phyloP scores from a whole-genome alignment of 2,113 vertebrate genomes.

The Sorex araneus region DNA sequence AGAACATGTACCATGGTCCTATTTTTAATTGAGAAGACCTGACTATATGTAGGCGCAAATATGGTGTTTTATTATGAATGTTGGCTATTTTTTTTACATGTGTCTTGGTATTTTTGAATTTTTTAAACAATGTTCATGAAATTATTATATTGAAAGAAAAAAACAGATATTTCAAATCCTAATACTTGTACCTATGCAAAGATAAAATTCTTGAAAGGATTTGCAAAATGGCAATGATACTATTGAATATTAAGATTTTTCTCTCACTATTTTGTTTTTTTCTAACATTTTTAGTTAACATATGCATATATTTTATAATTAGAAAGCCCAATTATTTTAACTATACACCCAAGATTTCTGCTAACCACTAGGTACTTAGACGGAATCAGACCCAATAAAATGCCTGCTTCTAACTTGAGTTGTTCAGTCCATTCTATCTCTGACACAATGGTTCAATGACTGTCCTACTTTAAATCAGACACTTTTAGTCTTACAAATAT shows the following conservation, averaged over 20 bases:
- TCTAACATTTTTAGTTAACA: background rate
- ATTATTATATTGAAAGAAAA: background rate
- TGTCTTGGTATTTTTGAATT: slow-evolving; percentile 34
- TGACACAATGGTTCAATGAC: background rate
- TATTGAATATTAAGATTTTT: slow-evolving; percentile 21
- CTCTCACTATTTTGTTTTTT: background rate
- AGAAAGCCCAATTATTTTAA: slow-evolving; percentile 47
- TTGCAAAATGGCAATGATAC: background rate
- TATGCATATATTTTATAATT: slow-evolving; percentile 15
- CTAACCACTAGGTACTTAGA: background rate
- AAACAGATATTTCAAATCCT: slow-evolving; percentile 24
- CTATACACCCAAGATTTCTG: slow-evolving; percentile 1
- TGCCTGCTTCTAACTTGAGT: background rate
- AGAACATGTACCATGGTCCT: background rate
- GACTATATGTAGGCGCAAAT: background rate
- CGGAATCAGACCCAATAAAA: background rate
- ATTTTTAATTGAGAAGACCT: slow-evolving; percentile 39
- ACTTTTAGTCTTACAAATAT: background rate
- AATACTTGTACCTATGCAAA: background rate
- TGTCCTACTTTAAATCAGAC: background rate
- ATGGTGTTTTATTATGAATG: background rate
- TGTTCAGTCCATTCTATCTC: background rate
- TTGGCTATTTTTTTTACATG: slow-evolving; percentile 6
- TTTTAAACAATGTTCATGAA: background rate
- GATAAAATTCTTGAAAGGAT: slow-evolving; percentile 27